Evolutionary conservation across 2,888 invertebrate genomes (phyloP), one percentile per base, ranked within the genome.

Genomic region (Blera fallax): DNA sequence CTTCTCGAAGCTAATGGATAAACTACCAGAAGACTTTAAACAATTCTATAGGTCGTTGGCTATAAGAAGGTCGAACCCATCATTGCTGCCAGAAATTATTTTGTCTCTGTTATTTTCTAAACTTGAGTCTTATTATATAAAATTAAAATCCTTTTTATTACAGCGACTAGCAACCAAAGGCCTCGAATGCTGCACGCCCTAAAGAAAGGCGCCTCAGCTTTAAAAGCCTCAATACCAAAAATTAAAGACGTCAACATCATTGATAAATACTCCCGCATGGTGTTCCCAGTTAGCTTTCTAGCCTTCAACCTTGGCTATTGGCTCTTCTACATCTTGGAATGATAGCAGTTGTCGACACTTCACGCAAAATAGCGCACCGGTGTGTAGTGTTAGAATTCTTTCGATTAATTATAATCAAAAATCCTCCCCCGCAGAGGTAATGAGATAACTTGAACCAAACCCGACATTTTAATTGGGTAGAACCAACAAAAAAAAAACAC

Each of bases 241-340:
- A 98, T 99, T 88, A 96, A 98, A 89, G 98, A 99, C 92, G 98
- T 99, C 83, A 99, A 99, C 92, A 95, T 98, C 88, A 99, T 99
- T 90, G 99, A 99, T 93, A 98, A 98, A 90, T 98, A 98, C 92
- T 98, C 98, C 37, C 94, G 99, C 88, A 95, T 99, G 89, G 94
- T 98, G 87, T 99, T 99, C 92, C 99, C 99, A 0, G 96, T 99
- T 87, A 96, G 98, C 89, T 99, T 99, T 92, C 94, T 98, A 90
- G 93, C 98, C 88, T 99, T 99, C 93, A 99, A 99, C 92, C 95
- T 96, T 45, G 95, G 97, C 88, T 99, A 99, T 92, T 99, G 98
- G 98, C 95, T 96, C 89, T 98, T 98, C 93, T 98, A 98, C 91
- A 95, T 97, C 89, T 93, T 96, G 88, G 95, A 95, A 93, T 95